Evolutionary conservation across 2,888 invertebrate genomes (phyloP), one percentile per base, ranked within the genome.

Genomic region (Dryococelus australis): DNA sequence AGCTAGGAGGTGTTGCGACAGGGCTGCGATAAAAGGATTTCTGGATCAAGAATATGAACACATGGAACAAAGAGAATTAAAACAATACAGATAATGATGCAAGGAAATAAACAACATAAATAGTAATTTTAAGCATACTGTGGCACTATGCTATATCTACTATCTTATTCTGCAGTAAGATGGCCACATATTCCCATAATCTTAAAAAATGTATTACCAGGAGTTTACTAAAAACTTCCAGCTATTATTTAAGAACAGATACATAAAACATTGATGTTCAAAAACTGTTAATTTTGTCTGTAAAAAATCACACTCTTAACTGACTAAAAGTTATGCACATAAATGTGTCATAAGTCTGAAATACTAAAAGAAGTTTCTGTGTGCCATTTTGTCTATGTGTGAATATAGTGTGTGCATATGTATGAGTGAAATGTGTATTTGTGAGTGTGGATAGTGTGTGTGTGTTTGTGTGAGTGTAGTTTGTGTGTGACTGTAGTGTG

Each of bases 21-120:
- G 65, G 65, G 65, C 65, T 24, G 65, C 65, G 65, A 65, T 65
- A 65, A 65, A 65, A 65, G 65, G 65, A n/a, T 65, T 65, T 65
- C 65, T 65, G 65, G 65, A 16, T 65, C 65, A n/a, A 24, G 65
- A 24, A 65, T 24, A 65, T 16, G 20, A 20, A 65, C 65, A 65
- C 65, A 65, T 65, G 65, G 20, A 65, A 65, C 65, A 65, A 65
- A 65, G 65, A 65, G 16, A 65, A n/a, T 24, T 65, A 20, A 65
- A 24, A 16, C n/a, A 65, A n/a, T 47, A 47, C 47, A 47, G 1
- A 65, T 65, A 65, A 65, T 20, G 16, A 65, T n/a, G 20, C 8
- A 10, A 65, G 10, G 65, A n/a, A 65, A 65, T 51, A 51, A 2
- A n/a, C 8, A n/a, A 24, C 65, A n/a, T 65, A 65, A 65, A n/a